Percentiles rank a stretch among this genome's conserved stretches.
Evolutionary conservation across 2,797 vertebrate species (phyloP).

Genomic region (Pteropus rufus): DNA sequence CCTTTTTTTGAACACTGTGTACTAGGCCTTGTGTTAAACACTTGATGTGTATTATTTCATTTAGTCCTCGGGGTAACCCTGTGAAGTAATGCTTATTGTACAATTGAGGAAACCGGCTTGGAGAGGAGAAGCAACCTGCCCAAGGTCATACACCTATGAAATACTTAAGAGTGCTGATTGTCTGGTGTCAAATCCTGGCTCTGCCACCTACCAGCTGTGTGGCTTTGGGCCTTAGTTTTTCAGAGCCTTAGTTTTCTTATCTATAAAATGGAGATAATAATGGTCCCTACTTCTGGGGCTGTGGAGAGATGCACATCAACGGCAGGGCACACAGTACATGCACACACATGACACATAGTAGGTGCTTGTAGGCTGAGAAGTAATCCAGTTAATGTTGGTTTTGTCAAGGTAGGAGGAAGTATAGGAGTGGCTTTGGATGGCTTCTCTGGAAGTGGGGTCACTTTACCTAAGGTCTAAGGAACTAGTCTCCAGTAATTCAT

Average conservation of each 20-base stretch:
- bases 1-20: neutral
- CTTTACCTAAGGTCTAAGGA: neutral
- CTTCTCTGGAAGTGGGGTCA: neutral
- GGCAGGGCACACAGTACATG: neutral
- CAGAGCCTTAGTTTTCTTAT: neutral
- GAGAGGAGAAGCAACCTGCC: neutral
- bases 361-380: neutral
- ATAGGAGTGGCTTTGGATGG: neutral
- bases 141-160: neutral
- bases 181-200: neutral
- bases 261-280: neutral
- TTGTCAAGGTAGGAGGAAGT: neutral
- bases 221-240: neutral
- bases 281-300: no score
- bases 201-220: neutral
- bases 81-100: neutral
- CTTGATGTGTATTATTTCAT: neutral
- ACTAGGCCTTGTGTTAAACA: neutral
- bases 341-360: neutral
- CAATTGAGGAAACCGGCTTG: neutral
- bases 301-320: neutral
- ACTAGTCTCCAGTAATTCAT: neutral
- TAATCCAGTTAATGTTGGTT: neutral
- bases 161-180: accelerated
- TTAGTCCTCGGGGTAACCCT: neutral